Evolutionary conservation across 2,888 invertebrate species (phyloP), one percentile per base, ranked within the genome.

Genomic region (Spilosoma lubricipeda): DNA sequence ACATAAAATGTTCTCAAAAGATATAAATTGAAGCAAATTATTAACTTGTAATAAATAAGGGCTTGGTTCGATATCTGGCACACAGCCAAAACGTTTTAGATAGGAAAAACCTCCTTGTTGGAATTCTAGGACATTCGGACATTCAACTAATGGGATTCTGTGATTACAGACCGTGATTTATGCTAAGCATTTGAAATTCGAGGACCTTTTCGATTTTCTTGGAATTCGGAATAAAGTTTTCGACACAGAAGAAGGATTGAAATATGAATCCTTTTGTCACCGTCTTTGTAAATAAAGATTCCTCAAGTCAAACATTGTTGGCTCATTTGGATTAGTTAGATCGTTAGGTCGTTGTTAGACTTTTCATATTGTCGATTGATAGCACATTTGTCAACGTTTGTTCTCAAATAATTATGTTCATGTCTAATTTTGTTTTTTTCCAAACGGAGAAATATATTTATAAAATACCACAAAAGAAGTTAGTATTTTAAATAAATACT

Each of bases 21-120:
- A 80, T 80, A 91, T 91, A 91, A 91, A 93, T 93, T 91, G 92
- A 92, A 93, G 91, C 90, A 93, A 93, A 93, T 93, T 93, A 94
- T 94, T 93, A 94, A 93, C 92, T 89, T 87, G 90, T 88, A 82
- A 94, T 94, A 94, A 94, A 94, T 93, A 94, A 91, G 86, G 89
- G 84, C 90, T 90, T 87, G 88, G 83, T 89, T 90, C 87, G 85
- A 87, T 89, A 90, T 88, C 91, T 94, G 95, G 95, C 94, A 79
- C 82, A 83, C 77, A 87, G 93, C 94, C 94, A 94, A 88, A 90
- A 88, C 89, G 89, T 88, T 94, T 92, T 90, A 91, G 92, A 92
- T 91, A 90, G 89, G 89, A 90, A 92, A 93, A 90, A 90, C 86
- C 86, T 86, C 83, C 67, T 87, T 85, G 86, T 86, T 86, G 79